Evolutionary conservation across 2,888 invertebrate species (phyloP).

Genomic region (Scaptomyza flava): DNA sequence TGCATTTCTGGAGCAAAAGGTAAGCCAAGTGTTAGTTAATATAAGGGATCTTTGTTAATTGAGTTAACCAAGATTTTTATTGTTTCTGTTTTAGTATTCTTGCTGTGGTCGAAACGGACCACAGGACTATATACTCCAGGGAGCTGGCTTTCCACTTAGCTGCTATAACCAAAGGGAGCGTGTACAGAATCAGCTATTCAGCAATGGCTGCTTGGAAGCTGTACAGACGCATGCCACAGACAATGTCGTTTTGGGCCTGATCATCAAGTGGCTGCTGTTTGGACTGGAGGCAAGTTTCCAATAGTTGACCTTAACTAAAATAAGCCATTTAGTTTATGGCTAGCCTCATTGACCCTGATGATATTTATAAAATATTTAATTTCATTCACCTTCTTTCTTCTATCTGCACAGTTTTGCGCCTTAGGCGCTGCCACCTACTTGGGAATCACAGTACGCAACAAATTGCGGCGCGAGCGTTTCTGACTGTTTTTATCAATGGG

Average conservation of each 20-base stretch:
- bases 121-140: constrained; percentile 72
- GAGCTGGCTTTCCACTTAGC: constrained; percentile 65
- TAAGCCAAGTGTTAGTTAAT: constrained; percentile 13
- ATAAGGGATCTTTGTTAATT: no score
- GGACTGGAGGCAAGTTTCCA: constrained; percentile 70
- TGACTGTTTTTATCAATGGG: constrained; percentile 35
- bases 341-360: constrained; percentile 53
- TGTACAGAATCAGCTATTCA: constrained; percentile 52
- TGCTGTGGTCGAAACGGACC: constrained; percentile 81
- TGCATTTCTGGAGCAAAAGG: constrained; percentile 67
- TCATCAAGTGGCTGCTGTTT: constrained; percentile 78
- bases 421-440: constrained; percentile 74
- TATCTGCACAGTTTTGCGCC: constrained; percentile 61
- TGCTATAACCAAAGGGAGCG: constrained; percentile 66
- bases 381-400: constrained; percentile 12
- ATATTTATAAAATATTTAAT: constrained; percentile 17
- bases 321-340: constrained; percentile 33
- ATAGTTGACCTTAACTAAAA: constrained; percentile 30
- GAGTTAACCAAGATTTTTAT: background rate
- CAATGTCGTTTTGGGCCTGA: constrained; percentile 72
- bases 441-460: constrained; percentile 79
- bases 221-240: constrained; percentile 71
- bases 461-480: constrained; percentile 73
- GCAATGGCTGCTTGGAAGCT: constrained; percentile 65
- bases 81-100: constrained; percentile 57